phyloP scores from a whole-genome alignment of 2,113 vertebrate genomes.

The Microtus montanus region DNA sequence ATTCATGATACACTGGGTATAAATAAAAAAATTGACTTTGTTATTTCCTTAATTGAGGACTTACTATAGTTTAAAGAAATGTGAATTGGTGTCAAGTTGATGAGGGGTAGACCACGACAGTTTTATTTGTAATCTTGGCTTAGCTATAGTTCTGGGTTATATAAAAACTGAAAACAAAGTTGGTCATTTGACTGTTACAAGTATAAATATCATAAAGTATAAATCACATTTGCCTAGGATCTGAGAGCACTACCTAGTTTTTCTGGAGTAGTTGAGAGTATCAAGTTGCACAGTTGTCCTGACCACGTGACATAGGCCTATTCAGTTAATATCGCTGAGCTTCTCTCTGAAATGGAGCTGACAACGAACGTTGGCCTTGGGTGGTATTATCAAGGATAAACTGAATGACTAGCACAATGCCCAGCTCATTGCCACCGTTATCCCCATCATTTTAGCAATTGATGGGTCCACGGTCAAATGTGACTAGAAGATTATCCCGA shows the following conservation, averaged over 20 bases:
- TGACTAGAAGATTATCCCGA: background rate
- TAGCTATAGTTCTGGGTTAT: background rate
- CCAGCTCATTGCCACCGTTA: background rate
- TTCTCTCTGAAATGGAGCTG: background rate
- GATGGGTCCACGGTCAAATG: background rate
- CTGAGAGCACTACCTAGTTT: background rate
- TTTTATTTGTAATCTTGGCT: background rate
- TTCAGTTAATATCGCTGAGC: background rate
- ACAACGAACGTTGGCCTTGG: constrained; percentile 2
- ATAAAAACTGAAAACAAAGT: background rate
- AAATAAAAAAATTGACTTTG: background rate
- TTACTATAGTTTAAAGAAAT: background rate
- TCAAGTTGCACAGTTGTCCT: background rate
- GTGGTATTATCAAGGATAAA: constrained; percentile 1
- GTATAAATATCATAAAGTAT: background rate
- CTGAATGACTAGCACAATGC: background rate
- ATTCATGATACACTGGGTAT: background rate
- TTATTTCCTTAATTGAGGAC: constrained; percentile 10
- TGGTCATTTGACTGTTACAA: background rate
- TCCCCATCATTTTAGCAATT: background rate
- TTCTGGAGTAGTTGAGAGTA: background rate
- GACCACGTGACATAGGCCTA: background rate
- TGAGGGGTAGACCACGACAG: background rate
- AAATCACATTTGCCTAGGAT: background rate
- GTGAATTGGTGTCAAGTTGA: background rate